These are phyloP conservation scores for Eonycteris spelaea DNA, from an alignment of 2,113 vertebrate species.

Conservation along the genomic window DNA sequence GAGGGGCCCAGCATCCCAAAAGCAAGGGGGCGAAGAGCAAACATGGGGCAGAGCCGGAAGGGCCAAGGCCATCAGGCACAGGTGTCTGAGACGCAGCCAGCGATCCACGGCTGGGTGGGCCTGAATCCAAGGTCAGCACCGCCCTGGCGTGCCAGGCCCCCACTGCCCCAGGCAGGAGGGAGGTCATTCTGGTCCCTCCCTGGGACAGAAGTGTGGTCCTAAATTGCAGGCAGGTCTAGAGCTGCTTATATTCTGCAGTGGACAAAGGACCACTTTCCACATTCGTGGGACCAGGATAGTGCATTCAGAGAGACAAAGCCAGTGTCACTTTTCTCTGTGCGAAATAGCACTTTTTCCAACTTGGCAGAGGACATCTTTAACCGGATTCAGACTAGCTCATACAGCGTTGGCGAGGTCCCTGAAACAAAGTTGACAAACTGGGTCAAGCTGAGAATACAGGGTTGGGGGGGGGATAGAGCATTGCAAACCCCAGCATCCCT, in stretches of 20 bases:
- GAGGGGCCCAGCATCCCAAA: not conserved
- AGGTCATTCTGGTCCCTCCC: not conserved
- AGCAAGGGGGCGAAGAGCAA: not conserved
- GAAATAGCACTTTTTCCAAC: not conserved
- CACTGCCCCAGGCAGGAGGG: accelerated
- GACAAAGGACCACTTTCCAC: not conserved
- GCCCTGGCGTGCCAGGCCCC: not conserved
- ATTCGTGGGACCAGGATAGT: not conserved
- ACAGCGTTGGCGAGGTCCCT: not conserved
- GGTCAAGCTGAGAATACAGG: not conserved
- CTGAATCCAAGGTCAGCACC: not conserved
- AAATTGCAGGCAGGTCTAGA: not conserved
- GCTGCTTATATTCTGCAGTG: not conserved
- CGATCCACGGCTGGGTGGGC: not conserved
- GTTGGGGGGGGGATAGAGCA: not conserved
- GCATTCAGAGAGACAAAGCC: not conserved
- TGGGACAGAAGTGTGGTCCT: not conserved
- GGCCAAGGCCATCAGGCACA: not conserved
- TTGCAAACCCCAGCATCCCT: not conserved
- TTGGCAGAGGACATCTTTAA: not conserved
- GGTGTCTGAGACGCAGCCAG: not conserved
- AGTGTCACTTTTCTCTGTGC: not conserved
- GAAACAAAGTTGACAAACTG: not conserved
- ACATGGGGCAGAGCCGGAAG: not conserved
- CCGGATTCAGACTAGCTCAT: not conserved